phyloP scores from a whole-genome alignment of 2,113 vertebrate genomes.

The Xenopus laevis region DNA sequence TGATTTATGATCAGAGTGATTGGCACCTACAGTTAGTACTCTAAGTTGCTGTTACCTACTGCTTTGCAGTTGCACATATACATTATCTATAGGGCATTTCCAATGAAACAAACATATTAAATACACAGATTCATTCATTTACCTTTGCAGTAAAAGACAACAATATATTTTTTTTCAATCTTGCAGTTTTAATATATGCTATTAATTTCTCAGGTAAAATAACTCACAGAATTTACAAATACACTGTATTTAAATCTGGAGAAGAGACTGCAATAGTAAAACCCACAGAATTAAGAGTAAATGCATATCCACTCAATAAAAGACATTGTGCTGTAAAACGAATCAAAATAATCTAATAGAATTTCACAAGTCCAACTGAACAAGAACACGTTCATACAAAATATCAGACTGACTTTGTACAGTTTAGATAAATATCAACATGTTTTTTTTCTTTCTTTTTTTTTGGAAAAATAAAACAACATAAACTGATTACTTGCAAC shows the following conservation, averaged over 20 bases:
- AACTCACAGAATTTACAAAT: conserved; percentile 65
- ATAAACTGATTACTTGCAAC: conserved; percentile 62
- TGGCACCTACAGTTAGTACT: too few species aligned
- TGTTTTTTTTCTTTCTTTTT: conserved; percentile 30
- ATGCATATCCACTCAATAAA: conserved; percentile 64
- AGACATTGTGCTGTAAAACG: conserved; percentile 76
- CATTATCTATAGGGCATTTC: too few species aligned
- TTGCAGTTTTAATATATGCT: conserved; percentile 65
- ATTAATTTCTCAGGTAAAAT: conserved; percentile 70
- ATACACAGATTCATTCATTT: conserved; percentile 68
- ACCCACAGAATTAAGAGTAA: conserved; percentile 60
- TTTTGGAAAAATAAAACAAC: conserved; percentile 50
- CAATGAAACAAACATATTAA: conserved; percentile 46
- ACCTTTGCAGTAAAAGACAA: conserved; percentile 64
- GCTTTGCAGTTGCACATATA: too few species aligned
- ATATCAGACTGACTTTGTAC: conserved; percentile 66
- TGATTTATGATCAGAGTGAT: too few species aligned
- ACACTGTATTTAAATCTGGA: conserved; percentile 56
- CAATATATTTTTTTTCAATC: conserved; percentile 54
- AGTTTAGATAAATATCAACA: conserved; percentile 59
- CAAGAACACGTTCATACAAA: conserved; percentile 80
- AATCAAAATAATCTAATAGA: conserved; percentile 64
- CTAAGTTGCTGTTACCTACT: too few species aligned
- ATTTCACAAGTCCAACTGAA: conserved; percentile 65
- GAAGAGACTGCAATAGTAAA: conserved; percentile 59